Percentiles rank a stretch among this genome's conserved stretches.
Evolutionary conservation across 2,888 invertebrate genomes (phyloP).

Genomic region (Meiosimyza platycephala): DNA sequence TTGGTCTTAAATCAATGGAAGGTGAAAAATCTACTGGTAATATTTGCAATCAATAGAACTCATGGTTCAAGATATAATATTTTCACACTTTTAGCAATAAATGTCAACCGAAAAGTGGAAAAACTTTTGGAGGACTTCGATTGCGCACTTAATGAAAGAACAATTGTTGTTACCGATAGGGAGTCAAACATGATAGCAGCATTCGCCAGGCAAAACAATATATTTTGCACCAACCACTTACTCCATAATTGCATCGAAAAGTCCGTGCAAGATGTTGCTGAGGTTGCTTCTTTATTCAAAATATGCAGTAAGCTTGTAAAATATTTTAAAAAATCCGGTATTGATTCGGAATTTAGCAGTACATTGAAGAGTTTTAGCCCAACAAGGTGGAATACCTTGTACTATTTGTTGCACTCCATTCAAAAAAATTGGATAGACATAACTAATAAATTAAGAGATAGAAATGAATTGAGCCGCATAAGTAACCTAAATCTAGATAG

Average conservation of each 20-base stretch:
- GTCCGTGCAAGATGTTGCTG: constrained; percentile 34
- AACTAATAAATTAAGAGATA: constrained; percentile 27
- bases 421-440: constrained; percentile 37
- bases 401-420: constrained; percentile 32
- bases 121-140: constrained; percentile 37
- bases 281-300: constrained; percentile 16
- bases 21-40: constrained; percentile 37
- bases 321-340: constrained; percentile 37
- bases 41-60: neutral
- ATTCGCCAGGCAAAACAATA: constrained; percentile 30
- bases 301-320: constrained; percentile 37
- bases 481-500: constrained; percentile 33
- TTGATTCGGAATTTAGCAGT: constrained; percentile 21
- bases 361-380: constrained; percentile 36
- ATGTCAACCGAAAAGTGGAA: constrained; percentile 17
- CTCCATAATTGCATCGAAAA: constrained; percentile 37
- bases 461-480: constrained; percentile 31
- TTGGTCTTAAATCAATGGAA: constrained; percentile 39
- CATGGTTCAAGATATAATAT: too few species aligned
- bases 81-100: constrained; percentile 32
- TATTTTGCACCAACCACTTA: constrained; percentile 41
- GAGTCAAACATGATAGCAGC: constrained; percentile 38
- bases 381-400: constrained; percentile 42
- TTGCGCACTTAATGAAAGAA: constrained; percentile 26
- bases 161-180: constrained; percentile 39